These are phyloP conservation scores for Leptopterna dolabrata DNA, from an alignment of 2,888 invertebrate species.

Conservation along the genomic window DNA sequence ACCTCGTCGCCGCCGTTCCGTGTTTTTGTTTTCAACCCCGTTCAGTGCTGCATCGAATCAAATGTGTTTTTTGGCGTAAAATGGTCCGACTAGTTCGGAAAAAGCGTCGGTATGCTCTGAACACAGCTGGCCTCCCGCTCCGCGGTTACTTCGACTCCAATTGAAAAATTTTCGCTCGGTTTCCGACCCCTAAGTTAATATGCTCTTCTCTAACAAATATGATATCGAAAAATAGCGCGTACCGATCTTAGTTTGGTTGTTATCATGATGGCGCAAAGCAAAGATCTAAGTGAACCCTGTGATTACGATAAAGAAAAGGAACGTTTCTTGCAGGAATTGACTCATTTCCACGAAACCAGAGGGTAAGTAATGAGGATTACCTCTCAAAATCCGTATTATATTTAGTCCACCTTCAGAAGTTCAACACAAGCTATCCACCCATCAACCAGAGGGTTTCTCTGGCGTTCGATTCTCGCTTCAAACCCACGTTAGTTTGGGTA, in stretches of 20 bases:
- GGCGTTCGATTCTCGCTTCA: neutral
- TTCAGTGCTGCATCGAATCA: neutral
- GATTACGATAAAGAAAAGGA: conserved; percentile 81
- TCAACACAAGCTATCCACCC: neutral
- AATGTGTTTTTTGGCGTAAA: conserved; percentile 4
- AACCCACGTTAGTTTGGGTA: neutral
- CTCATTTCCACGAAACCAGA: conserved; percentile 90
- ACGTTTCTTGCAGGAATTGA: conserved; percentile 84
- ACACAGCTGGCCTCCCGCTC: conserved; percentile 24
- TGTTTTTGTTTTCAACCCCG: neutral
- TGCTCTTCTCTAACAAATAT: neutral
- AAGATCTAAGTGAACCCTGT: neutral
- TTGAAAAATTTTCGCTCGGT: conserved; percentile 3
- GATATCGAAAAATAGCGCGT: neutral
- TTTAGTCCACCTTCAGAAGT: neutral
- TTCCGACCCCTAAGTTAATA: neutral
- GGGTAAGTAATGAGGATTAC: conserved; percentile 75
- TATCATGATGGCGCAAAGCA: conserved; percentile 19
- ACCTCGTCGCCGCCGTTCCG: no score
- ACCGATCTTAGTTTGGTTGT: neutral
- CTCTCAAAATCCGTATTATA: neutral
- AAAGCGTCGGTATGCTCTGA: conserved; percentile 26
- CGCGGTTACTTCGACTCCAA: neutral
- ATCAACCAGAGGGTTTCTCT: neutral
- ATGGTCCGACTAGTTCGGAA: conserved; percentile 18